Percentiles rank a stretch among this genome's conserved stretches.
Conservation (phyloP, 2,888 invertebrate species). For the Drosophila acutilabella region DNA sequence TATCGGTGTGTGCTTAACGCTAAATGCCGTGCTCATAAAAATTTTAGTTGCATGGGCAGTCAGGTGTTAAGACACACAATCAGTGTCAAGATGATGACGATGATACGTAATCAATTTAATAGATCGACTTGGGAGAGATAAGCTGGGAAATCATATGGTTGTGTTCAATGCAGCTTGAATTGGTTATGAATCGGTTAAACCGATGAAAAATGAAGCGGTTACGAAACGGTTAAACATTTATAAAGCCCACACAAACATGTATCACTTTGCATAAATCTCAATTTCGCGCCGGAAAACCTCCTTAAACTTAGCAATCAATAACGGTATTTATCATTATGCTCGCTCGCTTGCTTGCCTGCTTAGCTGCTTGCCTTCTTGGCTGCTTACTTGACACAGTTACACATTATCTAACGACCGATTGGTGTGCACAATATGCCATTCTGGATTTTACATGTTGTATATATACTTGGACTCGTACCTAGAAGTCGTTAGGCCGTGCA, state of each 20-base stretch:
- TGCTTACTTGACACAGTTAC: slow-evolving; percentile 40
- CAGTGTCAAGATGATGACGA: slow-evolving; percentile 60
- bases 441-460: slow-evolving; percentile 59
- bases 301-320: slow-evolving; percentile 41
- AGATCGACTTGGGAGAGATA: slow-evolving; percentile 18
- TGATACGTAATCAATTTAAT: slow-evolving; percentile 53
- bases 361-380: slow-evolving; percentile 21
- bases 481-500: slow-evolving; percentile 67
- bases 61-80: slow-evolving; percentile 66
- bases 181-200: background rate
- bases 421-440: slow-evolving; percentile 37
- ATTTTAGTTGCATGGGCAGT: slow-evolving; percentile 36
- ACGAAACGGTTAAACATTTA: slow-evolving; percentile 13
- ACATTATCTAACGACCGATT: slow-evolving; percentile 54
- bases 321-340: slow-evolving; percentile 39
- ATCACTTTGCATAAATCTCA: slow-evolving; percentile 13
- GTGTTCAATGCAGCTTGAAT: background rate
- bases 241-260: background rate
- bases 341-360: slow-evolving; percentile 23
- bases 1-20: slow-evolving; percentile 57
- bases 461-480: slow-evolving; percentile 40
- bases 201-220: slow-evolving; percentile 3
- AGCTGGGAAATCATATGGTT: background rate
- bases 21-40: slow-evolving; percentile 60
- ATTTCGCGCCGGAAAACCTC: slow-evolving; percentile 4